Evolutionary conservation across 1,140 invertebrate species (phyloP), one percentile per base, ranked within the genome.

Genomic region (Oncopeltus fasciatus): DNA sequence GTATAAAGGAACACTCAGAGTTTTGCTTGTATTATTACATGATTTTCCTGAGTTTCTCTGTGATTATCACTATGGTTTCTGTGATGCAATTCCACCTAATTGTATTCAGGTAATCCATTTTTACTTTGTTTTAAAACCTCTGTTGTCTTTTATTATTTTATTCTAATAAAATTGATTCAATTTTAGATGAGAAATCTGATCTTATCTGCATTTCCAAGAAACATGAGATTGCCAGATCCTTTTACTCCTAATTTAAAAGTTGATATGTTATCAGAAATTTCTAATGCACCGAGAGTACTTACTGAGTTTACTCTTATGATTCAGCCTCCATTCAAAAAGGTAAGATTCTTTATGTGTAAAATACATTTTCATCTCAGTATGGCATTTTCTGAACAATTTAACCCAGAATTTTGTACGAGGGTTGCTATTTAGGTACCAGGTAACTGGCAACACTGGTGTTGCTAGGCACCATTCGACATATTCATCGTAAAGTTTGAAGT

Each of bases 21-120:
- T 99, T 0, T 76, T 99, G n/a, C 74, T 99, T 14, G 93, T 99
- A 0, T 76, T 99, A 14, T 78, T 99, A 1, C 95, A 99, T 70
- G 97, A 99, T 74, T 99, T 99, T 74, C 97, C 97, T 0, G 97
- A 99, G 73, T 98, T 99, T 71, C 78, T 99, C 24, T 98, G 95
- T 72, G 96, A 99, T 70, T 99, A 98, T 73, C 94, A 99, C 72
- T 98, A 98, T 72, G 89, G 91, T n/a, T 97, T 99, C 75, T 98
- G 96, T 74, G 96, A 99, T 75, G 93, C 93, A 46, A 98, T 99
- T 70, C 95, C 96, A 65, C 90, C 95, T 0, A 99, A 99, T 73
- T 99, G 96, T 72, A 95, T 99, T 68, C 95, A 98, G 74, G 70
- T 71, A 60, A 46, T 27, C 57, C 18, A 20, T 58, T 65, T 14